phyloP scores from a whole-genome alignment of 2,888 invertebrate species.

The Molorchus minor region DNA sequence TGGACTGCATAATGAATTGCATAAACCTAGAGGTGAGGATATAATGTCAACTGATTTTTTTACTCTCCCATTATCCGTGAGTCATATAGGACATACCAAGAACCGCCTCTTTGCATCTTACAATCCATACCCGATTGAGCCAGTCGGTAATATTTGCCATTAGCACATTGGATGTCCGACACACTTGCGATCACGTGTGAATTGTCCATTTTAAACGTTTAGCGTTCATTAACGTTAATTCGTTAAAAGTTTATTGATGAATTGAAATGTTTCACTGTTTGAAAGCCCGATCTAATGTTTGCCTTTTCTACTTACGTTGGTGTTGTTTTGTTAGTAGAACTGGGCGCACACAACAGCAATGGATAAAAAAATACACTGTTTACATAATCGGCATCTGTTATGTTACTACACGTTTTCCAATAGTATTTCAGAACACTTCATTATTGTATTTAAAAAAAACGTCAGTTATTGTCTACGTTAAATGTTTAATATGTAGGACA shows the following conservation, averaged over 20 bases:
- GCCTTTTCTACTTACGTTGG: not conserved
- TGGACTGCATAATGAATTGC: slow-evolving; percentile 3
- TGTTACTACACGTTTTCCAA: too few species aligned
- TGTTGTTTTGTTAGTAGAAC: not conserved
- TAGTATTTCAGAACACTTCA: too few species aligned
- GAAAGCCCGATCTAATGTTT: not conserved
- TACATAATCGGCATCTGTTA: too few species aligned
- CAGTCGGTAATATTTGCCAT: slow-evolving; percentile 2
- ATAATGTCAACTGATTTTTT: not conserved
- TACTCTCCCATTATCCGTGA: slow-evolving; percentile 1
- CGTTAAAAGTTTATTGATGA: slow-evolving; percentile 16
- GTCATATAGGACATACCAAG: slow-evolving; percentile 22
- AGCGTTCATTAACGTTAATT: slow-evolving; percentile 6
- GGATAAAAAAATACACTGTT: too few species aligned
- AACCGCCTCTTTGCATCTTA: slow-evolving; percentile 6
- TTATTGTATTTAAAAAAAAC: too few species aligned
- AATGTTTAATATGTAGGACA: too few species aligned
- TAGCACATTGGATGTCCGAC: slow-evolving; percentile 3
- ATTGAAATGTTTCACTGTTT: slow-evolving; percentile 7
- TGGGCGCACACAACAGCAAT: not conserved
- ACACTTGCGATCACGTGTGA: slow-evolving; percentile 5
- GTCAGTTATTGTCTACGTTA: too few species aligned
- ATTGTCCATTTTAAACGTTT: slow-evolving; percentile 8
- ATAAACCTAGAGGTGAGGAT: slow-evolving; percentile 18
- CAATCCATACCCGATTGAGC: slow-evolving; percentile 7